These are phyloP conservation scores for Pycnonotus jocosus DNA, from an alignment of 2,113 vertebrate genomes.

Conservation along the genomic window DNA sequence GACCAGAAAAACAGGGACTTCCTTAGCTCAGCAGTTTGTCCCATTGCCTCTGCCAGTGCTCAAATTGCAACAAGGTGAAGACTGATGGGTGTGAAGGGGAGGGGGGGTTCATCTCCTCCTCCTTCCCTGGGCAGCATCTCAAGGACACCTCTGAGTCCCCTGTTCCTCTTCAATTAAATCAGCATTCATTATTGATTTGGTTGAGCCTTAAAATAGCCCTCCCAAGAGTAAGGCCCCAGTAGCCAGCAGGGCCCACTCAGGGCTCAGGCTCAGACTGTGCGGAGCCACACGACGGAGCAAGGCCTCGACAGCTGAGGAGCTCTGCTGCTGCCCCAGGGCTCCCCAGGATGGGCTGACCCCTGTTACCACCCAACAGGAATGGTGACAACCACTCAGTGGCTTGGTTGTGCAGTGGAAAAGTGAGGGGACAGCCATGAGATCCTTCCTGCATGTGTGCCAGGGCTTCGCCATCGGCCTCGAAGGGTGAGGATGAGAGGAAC, in stretches of 20 bases:
- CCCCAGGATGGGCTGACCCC: neutral
- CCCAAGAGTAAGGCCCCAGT: neutral
- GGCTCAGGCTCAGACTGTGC: neutral
- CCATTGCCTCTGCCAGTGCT: neutral
- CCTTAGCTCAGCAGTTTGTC: neutral
- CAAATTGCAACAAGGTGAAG: neutral
- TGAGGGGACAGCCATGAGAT: neutral
- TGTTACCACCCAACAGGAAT: neutral
- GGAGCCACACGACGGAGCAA: neutral
- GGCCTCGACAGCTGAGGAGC: neutral
- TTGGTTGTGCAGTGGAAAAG: neutral
- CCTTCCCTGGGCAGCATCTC: neutral
- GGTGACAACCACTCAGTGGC: neutral
- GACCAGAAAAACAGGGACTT: neutral
- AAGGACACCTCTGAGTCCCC: slow-evolving; percentile 34
- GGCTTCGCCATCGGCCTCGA: neutral
- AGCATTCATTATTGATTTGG: slow-evolving; percentile 44
- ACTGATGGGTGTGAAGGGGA: neutral
- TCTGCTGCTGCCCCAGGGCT: neutral
- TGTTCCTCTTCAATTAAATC: slow-evolving; percentile 28
- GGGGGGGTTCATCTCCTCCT: neutral
- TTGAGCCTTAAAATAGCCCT: slow-evolving; percentile 44
- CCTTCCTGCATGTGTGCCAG: neutral
- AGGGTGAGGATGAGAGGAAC: neutral
- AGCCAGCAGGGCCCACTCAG: neutral